phyloP scores from a whole-genome alignment of 2,113 vertebrate genomes.

The Oreocharis arfaki region DNA sequence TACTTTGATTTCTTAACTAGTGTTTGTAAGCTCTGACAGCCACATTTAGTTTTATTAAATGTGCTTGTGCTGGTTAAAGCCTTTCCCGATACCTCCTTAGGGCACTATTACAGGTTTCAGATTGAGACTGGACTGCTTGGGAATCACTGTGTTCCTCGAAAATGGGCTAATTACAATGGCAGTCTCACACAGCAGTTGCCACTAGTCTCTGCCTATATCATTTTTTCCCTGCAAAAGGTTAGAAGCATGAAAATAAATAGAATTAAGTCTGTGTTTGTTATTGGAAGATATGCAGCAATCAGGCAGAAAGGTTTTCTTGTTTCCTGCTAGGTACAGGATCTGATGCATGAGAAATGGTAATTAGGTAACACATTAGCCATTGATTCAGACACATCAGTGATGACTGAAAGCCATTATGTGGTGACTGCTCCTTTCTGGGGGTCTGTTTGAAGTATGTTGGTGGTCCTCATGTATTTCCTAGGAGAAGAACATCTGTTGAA shows the following conservation, averaged over 20 bases:
- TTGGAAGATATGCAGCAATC: neutral
- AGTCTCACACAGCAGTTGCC: neutral
- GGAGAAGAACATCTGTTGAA: constrained; percentile 41
- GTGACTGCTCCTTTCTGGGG: neutral
- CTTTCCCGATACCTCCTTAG: neutral
- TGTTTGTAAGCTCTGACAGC: neutral
- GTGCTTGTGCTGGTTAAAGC: neutral
- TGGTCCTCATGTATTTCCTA: constrained; percentile 25
- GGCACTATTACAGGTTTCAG: neutral
- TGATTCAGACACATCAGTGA: neutral
- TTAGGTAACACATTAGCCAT: constrained; percentile 24
- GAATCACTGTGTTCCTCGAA: neutral
- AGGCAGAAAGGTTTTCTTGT: neutral
- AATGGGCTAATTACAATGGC: neutral
- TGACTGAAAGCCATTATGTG: constrained; percentile 34
- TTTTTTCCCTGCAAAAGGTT: neutral
- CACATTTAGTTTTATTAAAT: neutral
- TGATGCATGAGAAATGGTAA: constrained; percentile 8
- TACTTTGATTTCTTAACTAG: neutral
- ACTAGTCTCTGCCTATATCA: neutral
- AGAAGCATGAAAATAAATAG: neutral
- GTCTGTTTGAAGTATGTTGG: constrained; percentile 45
- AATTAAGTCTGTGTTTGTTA: neutral
- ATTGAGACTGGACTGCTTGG: neutral
- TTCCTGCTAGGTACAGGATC: neutral